A percentile compares a stretch with the other conserved stretches of the same genome.
Conservation (phyloP, 2,888 invertebrate species). For the Brassicogethes aeneus region DNA sequence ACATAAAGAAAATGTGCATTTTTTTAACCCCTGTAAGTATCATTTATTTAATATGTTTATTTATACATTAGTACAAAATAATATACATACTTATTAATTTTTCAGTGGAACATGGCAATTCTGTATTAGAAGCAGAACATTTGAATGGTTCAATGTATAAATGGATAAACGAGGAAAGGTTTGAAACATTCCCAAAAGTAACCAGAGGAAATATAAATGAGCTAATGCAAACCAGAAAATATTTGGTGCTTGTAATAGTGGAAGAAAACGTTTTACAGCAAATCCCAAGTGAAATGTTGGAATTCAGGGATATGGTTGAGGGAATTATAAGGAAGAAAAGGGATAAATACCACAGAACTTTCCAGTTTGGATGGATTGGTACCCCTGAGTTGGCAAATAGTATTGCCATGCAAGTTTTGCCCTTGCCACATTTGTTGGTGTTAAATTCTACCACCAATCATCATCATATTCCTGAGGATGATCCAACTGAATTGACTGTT, state of each 20-base stretch:
- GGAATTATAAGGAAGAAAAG: constrained; percentile 58
- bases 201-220: constrained; percentile 78
- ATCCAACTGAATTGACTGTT: constrained; percentile 26
- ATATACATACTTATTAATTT: too few relatives aligned
- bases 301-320: constrained; percentile 72
- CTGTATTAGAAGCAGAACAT: constrained; percentile 38
- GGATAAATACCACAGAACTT: constrained; percentile 68
- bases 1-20: constrained; percentile 72
- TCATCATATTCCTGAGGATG: constrained; percentile 75
- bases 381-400: constrained; percentile 85
- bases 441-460: constrained; percentile 88
- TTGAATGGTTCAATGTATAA: constrained; percentile 66
- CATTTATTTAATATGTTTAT: constrained; percentile 1
- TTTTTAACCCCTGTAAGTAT: constrained; percentile 58
- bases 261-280: constrained; percentile 81
- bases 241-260: constrained; percentile 77
- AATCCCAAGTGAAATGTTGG: constrained; percentile 69
- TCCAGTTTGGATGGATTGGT: constrained; percentile 93
- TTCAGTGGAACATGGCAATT: constrained; percentile 27
- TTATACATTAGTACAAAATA: too few relatives aligned
- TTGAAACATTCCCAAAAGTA: constrained; percentile 80
- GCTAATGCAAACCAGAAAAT: constrained; percentile 75
- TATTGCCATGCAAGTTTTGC: constrained; percentile 67
- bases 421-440: constrained; percentile 48
- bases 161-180: constrained; percentile 87